Percentiles rank a stretch among this genome's conserved stretches.
phyloP scores from a whole-genome alignment of 2,797 vertebrate genomes.

The Cephalopachus bancanus region DNA sequence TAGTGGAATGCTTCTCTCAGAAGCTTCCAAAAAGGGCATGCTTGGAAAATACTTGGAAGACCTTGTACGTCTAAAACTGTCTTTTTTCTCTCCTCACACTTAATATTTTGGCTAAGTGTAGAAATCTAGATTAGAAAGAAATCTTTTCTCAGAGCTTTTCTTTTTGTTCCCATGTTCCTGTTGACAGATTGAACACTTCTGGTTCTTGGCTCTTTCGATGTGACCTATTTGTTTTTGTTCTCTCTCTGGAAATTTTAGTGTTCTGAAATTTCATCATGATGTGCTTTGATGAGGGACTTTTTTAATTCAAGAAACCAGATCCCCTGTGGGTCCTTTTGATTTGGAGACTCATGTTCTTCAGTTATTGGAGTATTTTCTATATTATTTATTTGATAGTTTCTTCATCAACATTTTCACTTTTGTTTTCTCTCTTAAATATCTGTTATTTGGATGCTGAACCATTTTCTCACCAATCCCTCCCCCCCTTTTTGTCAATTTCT shows the following conservation, averaged over 20 bases:
- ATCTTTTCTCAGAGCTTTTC: constrained; percentile 19
- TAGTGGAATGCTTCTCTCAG: not conserved
- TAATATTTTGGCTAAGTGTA: not conserved
- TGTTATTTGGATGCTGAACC: not conserved
- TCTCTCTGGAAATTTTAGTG: not conserved
- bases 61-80: not conserved
- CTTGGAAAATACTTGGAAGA: not conserved
- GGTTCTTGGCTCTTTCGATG: not conserved
- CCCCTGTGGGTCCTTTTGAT: not conserved
- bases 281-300: not conserved
- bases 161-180: not conserved
- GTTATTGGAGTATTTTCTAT: not conserved
- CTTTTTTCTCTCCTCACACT: not conserved
- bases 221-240: not conserved
- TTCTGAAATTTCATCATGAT: not conserved
- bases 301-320: not conserved
- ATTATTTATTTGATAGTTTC: not conserved
- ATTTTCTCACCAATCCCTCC: not conserved
- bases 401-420: not conserved
- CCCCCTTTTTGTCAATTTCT: not conserved
- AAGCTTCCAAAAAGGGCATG: not conserved
- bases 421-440: not conserved
- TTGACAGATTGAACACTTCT: not conserved
- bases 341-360: not conserved
- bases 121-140: not conserved